Evolutionary conservation across 2,113 vertebrate species (phyloP).

Genomic region (Sinocyclocheilus grahami): DNA sequence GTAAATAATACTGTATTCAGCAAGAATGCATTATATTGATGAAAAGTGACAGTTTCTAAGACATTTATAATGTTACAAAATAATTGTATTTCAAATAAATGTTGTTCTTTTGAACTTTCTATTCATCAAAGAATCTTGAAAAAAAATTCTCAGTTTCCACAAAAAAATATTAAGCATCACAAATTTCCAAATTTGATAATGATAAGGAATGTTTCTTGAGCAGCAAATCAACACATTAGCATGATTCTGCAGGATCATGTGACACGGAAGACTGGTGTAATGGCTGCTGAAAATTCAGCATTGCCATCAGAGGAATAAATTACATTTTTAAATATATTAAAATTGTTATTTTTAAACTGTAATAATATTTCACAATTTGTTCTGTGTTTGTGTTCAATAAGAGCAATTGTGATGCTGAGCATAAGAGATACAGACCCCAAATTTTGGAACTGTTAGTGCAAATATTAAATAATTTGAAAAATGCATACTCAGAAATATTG

Average conservation of each 20-base stretch:
- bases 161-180: background rate
- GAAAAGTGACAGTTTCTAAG: background rate
- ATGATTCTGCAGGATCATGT: too few relatives aligned
- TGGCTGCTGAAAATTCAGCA: background rate
- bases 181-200: background rate
- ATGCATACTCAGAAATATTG: background rate
- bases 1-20: background rate
- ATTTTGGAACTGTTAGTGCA: background rate
- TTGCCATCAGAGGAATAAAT: too few relatives aligned
- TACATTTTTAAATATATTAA: too few relatives aligned
- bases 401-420: too few relatives aligned
- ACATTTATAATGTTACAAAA: background rate
- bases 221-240: background rate
- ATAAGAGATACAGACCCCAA: background rate
- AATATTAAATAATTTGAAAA: background rate
- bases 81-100: background rate
- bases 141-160: background rate
- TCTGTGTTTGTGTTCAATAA: too few relatives aligned
- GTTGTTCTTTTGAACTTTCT: background rate
- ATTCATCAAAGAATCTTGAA: background rate
- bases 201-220: background rate
- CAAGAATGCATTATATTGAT: background rate
- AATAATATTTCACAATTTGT: background rate
- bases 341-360: background rate
- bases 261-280: too few relatives aligned